phyloP scores from a whole-genome alignment of 2,888 invertebrate species.

The Crioceris asparagi region DNA sequence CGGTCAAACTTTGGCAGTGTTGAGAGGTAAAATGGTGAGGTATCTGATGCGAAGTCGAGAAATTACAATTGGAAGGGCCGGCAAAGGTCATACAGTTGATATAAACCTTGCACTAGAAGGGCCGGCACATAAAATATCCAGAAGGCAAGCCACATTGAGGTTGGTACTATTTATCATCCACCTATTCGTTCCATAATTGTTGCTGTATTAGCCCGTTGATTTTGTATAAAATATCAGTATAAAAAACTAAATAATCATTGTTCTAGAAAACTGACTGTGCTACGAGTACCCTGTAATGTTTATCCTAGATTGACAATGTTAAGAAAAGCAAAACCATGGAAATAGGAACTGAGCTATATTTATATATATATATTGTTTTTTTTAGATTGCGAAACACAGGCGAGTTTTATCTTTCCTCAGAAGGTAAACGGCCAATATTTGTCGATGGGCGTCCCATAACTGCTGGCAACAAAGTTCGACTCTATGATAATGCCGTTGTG shows the following conservation, averaged over 20 bases:
- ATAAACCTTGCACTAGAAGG: slow-evolving; percentile 91
- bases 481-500: slow-evolving; percentile 88
- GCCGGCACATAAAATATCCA: slow-evolving; percentile 86
- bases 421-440: slow-evolving; percentile 89
- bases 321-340: too few relatives aligned
- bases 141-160: slow-evolving; percentile 84
- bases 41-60: slow-evolving; percentile 92
- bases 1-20: slow-evolving; percentile 84
- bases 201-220: too few relatives aligned
- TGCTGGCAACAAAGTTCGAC: slow-evolving; percentile 76
- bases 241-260: too few relatives aligned
- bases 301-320: too few relatives aligned
- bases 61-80: slow-evolving; percentile 87
- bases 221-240: too few relatives aligned
- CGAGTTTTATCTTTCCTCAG: slow-evolving; percentile 90
- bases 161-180: slow-evolving; percentile 17
- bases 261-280: too few relatives aligned
- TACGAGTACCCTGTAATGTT: too few relatives aligned
- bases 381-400: slow-evolving; percentile 82
- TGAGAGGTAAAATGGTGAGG: slow-evolving; percentile 82
- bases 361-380: too few relatives aligned
- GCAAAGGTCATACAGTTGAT: slow-evolving; percentile 82
- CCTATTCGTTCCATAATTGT: too few relatives aligned
- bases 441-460: slow-evolving; percentile 88
- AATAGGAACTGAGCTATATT: too few relatives aligned